Evolutionary conservation across 2,797 vertebrate genomes (phyloP).

Genomic region (Epinephelus awoara): DNA sequence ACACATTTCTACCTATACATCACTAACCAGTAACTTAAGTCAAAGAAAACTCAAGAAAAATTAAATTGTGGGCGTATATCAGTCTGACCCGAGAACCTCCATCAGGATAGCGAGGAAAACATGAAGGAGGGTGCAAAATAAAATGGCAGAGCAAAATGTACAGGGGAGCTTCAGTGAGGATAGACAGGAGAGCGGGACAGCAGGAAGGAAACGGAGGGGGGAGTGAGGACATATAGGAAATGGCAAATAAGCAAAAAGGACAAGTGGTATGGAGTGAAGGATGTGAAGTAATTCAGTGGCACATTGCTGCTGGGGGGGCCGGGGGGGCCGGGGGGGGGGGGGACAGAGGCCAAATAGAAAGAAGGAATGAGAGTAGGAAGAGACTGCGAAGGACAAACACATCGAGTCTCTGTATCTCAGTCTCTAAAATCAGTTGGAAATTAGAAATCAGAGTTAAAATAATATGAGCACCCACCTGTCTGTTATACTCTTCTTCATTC

Average conservation of each 20-base stretch:
- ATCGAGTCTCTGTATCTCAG: background rate
- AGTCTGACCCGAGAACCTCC: background rate
- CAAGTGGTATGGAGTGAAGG: too few species aligned
- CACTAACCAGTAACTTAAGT: too few species aligned
- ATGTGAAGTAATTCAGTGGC: too few species aligned
- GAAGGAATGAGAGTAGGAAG: too few species aligned
- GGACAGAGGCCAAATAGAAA: background rate
- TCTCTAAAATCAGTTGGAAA: background rate
- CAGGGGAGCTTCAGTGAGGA: background rate
- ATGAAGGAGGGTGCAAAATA: background rate
- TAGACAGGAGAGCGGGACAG: background rate
- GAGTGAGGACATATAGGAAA: too few species aligned
- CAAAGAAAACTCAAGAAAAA: background rate
- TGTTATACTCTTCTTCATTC: constrained; percentile 97
- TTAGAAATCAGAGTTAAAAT: background rate
- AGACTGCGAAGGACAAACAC: too few species aligned
- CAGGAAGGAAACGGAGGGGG: background rate
- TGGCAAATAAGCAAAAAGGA: too few species aligned
- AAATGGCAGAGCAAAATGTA: background rate
- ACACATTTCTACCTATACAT: background rate
- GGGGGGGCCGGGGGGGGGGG: too few species aligned
- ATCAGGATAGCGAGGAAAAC: background rate
- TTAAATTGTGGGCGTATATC: background rate
- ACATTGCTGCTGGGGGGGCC: too few species aligned
- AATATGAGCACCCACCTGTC: constrained; percentile 86